Conservation (phyloP, 2,113 vertebrate genomes). For the Leiothrix lutea region DNA sequence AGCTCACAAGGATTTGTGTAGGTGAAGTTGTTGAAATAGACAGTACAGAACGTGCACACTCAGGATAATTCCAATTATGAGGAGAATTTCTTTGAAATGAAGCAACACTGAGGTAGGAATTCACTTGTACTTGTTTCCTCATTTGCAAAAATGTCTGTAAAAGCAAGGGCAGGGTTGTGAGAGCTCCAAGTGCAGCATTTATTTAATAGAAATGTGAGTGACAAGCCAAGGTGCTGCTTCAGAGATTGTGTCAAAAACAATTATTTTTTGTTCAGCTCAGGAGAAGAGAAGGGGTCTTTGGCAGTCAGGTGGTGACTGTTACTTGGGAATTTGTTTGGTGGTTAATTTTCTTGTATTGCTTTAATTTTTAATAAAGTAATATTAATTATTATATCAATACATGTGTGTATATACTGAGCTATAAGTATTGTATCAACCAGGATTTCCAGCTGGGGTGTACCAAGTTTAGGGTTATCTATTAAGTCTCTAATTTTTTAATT, state of each 20-base stretch:
- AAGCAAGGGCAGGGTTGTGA: background rate
- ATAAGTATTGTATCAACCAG: background rate
- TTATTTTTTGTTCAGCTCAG: background rate
- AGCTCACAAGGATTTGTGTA: background rate
- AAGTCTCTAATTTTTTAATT: background rate
- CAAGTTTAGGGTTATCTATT: background rate
- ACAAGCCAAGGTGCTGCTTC: background rate
- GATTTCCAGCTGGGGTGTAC: background rate
- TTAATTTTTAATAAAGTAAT: background rate
- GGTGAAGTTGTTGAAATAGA: background rate
- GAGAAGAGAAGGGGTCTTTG: background rate
- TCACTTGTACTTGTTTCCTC: background rate
- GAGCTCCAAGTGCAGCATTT: background rate
- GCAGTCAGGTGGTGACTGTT: background rate
- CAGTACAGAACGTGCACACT: rapidly evolving
- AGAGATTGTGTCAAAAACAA: background rate
- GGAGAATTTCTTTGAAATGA: background rate
- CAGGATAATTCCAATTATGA: background rate
- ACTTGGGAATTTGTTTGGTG: background rate
- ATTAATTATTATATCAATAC: background rate
- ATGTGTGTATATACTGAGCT: background rate
- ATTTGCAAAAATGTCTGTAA: background rate
- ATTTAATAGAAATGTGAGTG: background rate
- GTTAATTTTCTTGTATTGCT: background rate
- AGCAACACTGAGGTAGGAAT: background rate